These are phyloP conservation scores for Vicugna pacos DNA, from an alignment of 2,113 vertebrate species.

Conservation along the genomic window DNA sequence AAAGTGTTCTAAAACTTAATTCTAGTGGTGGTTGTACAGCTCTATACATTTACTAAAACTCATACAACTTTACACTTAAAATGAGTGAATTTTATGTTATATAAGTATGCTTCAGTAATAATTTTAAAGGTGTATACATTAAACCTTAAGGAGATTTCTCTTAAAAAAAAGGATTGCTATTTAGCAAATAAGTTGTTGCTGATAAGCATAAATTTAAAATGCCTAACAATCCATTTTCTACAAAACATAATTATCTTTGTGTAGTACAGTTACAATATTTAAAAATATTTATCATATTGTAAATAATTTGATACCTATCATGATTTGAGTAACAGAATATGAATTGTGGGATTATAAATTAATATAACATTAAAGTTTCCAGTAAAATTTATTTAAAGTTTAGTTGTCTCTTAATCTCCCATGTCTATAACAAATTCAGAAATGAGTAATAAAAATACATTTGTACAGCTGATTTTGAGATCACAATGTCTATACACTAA, in stretches of 20 bases:
- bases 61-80: background rate
- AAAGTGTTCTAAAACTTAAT: background rate
- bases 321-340: constrained; percentile 5
- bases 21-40: background rate
- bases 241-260: constrained; percentile 38
- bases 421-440: constrained; percentile 21
- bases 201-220: background rate
- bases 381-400: constrained; percentile 7
- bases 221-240: background rate
- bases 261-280: background rate
- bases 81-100: background rate
- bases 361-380: background rate
- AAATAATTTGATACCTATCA: constrained; percentile 9
- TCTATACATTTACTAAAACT: background rate
- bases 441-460: background rate
- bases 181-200: background rate
- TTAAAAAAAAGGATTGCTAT: background rate
- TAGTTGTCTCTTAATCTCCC: background rate
- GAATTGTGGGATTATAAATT: constrained; percentile 51
- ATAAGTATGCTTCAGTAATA: background rate
- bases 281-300: constrained; percentile 49
- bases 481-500: background rate
- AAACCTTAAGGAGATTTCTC: background rate
- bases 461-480: constrained; percentile 26
- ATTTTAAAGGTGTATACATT: background rate